Conservation (phyloP, 2,797 vertebrate genomes). For the Vultur gryphus region DNA sequence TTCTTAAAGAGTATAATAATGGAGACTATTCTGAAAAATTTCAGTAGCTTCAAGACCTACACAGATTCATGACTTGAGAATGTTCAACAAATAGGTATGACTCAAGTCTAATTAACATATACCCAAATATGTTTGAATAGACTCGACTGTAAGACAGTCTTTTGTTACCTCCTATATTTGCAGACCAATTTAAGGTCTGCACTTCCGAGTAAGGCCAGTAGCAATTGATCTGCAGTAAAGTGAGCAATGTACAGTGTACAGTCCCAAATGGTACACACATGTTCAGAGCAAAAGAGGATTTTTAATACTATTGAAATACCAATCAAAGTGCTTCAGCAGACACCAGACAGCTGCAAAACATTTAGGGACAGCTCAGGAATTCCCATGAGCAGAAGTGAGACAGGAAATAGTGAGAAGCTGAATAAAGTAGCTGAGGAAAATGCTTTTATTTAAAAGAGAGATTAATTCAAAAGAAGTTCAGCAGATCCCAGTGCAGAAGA, state of each 20-base stretch:
- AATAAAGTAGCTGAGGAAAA: conserved; percentile 41
- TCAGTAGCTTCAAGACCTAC: background rate
- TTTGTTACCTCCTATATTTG: background rate
- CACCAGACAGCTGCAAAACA: conserved; percentile 50
- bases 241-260: background rate
- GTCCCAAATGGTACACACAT: conserved; percentile 45
- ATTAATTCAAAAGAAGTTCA: background rate
- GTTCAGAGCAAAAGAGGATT: conserved; percentile 15
- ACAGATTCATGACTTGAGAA: background rate
- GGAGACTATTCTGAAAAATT: background rate
- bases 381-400: conserved; percentile 40
- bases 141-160: background rate
- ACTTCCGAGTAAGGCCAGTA: conserved; percentile 26
- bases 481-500: background rate
- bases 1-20: background rate
- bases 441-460: conserved; percentile 11
- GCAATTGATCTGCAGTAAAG: conserved; percentile 6
- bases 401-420: conserved; percentile 31
- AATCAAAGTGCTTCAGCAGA: conserved; percentile 12
- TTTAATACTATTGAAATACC: conserved; percentile 32
- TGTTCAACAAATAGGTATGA: background rate
- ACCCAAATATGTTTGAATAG: background rate
- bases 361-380: conserved; percentile 53
- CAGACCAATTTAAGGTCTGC: conserved; percentile 6
- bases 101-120: background rate